phyloP scores from a whole-genome alignment of 2,888 invertebrate species.

The Parascotia fuliginaria region DNA sequence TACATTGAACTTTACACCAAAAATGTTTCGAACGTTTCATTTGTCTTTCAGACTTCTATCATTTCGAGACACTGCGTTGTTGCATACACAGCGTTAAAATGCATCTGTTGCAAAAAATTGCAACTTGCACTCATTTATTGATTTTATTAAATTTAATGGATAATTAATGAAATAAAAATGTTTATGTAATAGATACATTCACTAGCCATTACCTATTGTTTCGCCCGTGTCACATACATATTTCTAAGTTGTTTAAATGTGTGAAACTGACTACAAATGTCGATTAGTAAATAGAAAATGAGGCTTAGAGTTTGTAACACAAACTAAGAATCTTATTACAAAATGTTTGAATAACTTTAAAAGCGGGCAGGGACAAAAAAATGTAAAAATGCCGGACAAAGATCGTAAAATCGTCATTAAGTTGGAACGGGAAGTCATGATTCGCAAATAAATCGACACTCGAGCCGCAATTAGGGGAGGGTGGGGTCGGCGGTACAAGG shows the following conservation, averaged over 20 bases:
- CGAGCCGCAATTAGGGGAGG: slow-evolving; percentile 75
- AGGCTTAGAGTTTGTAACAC: background rate
- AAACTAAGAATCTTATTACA: background rate
- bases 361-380: slow-evolving; percentile 30
- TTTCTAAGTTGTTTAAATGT: no score
- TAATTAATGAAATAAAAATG: no score
- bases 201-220: no score
- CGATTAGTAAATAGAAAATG: no score
- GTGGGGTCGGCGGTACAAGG: slow-evolving; percentile 54
- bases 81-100: background rate
- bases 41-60: background rate
- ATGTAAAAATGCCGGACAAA: slow-evolving; percentile 42
- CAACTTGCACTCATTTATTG: background rate
- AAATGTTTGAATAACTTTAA: slow-evolving; percentile 1
- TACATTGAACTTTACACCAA: slow-evolving; percentile 4
- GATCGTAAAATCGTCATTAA: slow-evolving; percentile 58
- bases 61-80: background rate
- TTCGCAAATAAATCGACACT: slow-evolving; percentile 78
- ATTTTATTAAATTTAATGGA: no score
- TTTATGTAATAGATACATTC: no score
- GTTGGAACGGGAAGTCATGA: slow-evolving; percentile 60
- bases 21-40: background rate
- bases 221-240: no score
- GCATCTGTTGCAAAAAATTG: background rate
- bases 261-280: no score